Conservation (phyloP, 2,797 vertebrate genomes). For the Scleropages formosus region DNA sequence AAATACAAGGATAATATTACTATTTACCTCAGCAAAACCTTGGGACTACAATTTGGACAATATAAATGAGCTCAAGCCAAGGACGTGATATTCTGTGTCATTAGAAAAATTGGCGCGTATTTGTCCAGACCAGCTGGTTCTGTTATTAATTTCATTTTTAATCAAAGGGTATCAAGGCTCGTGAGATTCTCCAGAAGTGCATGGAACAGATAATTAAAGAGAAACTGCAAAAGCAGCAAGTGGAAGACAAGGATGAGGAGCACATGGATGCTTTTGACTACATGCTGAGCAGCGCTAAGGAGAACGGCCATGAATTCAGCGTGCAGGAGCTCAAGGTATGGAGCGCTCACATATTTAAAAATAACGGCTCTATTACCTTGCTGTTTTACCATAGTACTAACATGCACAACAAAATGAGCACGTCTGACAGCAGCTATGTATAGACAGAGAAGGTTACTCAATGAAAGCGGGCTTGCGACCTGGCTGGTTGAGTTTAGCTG, state of each 20-base stretch:
- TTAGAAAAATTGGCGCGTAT: background rate
- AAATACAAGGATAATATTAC: too few species aligned
- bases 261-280: conserved; percentile 82
- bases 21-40: too few species aligned
- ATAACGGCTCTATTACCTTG: too few species aligned
- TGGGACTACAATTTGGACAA: too few species aligned
- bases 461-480: background rate
- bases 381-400: too few species aligned
- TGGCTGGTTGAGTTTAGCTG: too few species aligned
- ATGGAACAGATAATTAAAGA: conserved; percentile 89
- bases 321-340: conserved; percentile 96
- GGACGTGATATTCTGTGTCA: too few species aligned
- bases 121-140: background rate
- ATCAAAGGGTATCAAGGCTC: conserved; percentile 85
- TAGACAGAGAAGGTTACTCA: background rate
- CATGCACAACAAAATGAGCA: background rate
- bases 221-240: conserved; percentile 72
- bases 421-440: background rate
- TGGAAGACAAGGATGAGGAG: conserved; percentile 57
- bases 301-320: conserved; percentile 74
- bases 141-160: conserved; percentile 1
- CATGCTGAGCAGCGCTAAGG: conserved; percentile 83
- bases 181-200: conserved; percentile 80
- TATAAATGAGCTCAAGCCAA: too few species aligned
- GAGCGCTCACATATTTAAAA: too few species aligned